A percentile compares a stretch with the other conserved stretches of the same genome.
Conservation (phyloP, 2,113 vertebrate species). For the Dromaius novaehollandiae region DNA sequence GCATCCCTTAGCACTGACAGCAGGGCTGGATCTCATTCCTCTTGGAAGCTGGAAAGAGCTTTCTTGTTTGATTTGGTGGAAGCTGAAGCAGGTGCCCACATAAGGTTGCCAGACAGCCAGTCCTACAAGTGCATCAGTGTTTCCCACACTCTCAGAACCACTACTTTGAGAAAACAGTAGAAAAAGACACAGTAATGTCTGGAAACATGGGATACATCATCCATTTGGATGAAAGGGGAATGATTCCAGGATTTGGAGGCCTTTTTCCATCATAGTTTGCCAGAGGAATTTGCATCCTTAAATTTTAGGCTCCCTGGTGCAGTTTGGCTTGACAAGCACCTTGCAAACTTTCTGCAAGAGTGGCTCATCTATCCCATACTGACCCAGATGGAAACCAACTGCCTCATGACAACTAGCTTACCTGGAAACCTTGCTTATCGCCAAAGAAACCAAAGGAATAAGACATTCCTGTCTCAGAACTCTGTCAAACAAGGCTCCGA, state of each 20-base stretch:
- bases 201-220: rapidly evolving
- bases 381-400: neutral
- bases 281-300: neutral
- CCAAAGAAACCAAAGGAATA: neutral
- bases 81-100: neutral
- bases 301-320: neutral
- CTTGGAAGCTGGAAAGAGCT: neutral
- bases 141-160: neutral
- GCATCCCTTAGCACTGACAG: neutral
- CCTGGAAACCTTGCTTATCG: neutral
- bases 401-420: neutral
- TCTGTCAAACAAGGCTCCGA: neutral
- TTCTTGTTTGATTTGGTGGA: neutral
- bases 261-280: neutral
- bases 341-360: neutral
- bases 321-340: neutral
- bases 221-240: neutral
- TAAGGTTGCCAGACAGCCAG: neutral
- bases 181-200: neutral
- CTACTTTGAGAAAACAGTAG: neutral
- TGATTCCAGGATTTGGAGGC: neutral
- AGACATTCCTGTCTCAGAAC: neutral
- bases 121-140: neutral
- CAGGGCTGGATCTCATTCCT: neutral
- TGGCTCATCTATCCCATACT: neutral